phyloP scores from a whole-genome alignment of 2,888 invertebrate genomes.

The Ommatoiulus sabulosus region DNA sequence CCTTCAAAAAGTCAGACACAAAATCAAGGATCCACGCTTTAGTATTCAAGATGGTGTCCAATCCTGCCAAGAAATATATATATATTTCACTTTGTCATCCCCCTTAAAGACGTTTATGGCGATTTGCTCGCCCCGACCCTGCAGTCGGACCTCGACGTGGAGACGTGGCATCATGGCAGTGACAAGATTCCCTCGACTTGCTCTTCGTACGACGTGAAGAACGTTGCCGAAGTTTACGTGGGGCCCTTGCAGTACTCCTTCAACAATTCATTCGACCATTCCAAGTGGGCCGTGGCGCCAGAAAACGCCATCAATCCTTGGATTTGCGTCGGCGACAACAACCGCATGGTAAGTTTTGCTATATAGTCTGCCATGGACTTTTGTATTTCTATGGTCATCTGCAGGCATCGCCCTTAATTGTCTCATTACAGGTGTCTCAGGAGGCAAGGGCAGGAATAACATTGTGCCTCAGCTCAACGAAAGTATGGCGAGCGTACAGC shows the following conservation, averaged over 20 bases:
- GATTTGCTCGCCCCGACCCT: slow-evolving; percentile 65
- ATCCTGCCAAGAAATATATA: no score
- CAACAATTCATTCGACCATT: slow-evolving; percentile 64
- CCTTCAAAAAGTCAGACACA: no score
- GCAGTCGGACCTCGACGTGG: slow-evolving; percentile 63
- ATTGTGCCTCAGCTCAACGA: slow-evolving; percentile 78
- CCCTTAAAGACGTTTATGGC: slow-evolving; percentile 66
- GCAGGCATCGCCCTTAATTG: not conserved
- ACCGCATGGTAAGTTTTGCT: slow-evolving; percentile 64
- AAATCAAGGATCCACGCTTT: no score
- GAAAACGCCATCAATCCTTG: slow-evolving; percentile 62
- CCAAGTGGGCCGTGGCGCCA: slow-evolving; percentile 66
- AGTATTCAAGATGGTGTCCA: no score
- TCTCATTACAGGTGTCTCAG: slow-evolving; percentile 76
- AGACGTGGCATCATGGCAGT: slow-evolving; percentile 66
- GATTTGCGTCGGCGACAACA: slow-evolving; percentile 68
- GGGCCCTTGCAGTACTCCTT: slow-evolving; percentile 53
- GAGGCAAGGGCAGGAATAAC: slow-evolving; percentile 85
- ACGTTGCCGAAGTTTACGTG: slow-evolving; percentile 59
- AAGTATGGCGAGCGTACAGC: slow-evolving; percentile 76
- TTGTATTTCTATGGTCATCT: not conserved
- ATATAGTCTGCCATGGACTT: not conserved
- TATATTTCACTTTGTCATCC: no score
- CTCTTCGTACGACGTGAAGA: slow-evolving; percentile 61
- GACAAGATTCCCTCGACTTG: slow-evolving; percentile 65